These are phyloP conservation scores for Zosterops borbonicus DNA, from an alignment of 2,113 vertebrate genomes.

Conservation along the genomic window DNA sequence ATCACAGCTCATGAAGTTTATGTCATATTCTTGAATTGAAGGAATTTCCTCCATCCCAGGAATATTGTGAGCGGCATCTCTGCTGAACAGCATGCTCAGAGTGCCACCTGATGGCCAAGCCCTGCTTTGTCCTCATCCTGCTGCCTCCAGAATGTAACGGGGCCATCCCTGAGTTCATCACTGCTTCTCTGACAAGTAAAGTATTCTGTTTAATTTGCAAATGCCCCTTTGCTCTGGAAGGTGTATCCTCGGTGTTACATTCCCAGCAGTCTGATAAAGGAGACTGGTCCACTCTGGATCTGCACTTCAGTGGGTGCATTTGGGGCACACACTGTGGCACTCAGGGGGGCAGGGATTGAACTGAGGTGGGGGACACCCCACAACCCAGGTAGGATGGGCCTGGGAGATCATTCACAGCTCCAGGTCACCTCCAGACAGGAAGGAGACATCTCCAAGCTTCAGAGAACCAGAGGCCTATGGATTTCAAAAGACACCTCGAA, in stretches of 20 bases:
- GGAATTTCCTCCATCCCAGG: constrained; percentile 41
- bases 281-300: neutral
- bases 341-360: neutral
- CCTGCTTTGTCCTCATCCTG: neutral
- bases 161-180: neutral
- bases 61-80: neutral
- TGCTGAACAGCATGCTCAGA: constrained; percentile 23
- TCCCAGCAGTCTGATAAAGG: neutral
- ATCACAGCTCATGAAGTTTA: neutral
- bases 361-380: neutral
- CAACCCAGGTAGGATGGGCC: neutral
- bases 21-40: constrained; percentile 12
- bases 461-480: neutral
- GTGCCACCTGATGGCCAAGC: constrained; percentile 60
- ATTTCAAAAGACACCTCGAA: neutral
- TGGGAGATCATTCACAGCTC: neutral
- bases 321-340: neutral
- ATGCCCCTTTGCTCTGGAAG: neutral
- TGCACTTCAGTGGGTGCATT: neutral
- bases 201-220: neutral
- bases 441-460: neutral
- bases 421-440: neutral
- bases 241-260: neutral
- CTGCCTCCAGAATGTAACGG: neutral
- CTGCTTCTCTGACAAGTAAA: neutral